phyloP scores from a whole-genome alignment of 2,888 invertebrate species.

The Agrotis puta region DNA sequence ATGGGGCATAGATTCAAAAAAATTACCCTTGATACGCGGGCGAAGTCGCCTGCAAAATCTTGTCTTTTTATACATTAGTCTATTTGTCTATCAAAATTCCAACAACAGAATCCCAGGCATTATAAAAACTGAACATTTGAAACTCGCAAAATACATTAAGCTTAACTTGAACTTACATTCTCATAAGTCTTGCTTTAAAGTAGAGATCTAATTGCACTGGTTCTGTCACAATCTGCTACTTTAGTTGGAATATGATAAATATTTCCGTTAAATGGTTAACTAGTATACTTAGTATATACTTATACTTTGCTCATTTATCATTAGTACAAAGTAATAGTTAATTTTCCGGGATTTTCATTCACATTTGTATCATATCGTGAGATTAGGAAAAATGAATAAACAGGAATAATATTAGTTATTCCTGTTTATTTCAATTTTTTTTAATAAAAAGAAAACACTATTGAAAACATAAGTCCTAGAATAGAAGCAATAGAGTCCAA shows the following conservation, averaged over 20 bases:
- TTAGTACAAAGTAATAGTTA: constrained; percentile 13
- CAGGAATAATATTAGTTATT: too few relatives aligned
- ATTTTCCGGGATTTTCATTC: constrained; percentile 25
- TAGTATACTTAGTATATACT: constrained; percentile 32
- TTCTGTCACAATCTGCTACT: constrained; percentile 10
- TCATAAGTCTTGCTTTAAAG: neutral
- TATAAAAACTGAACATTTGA: neutral
- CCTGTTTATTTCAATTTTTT: too few relatives aligned
- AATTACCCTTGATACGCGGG: too few relatives aligned
- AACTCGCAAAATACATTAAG: neutral
- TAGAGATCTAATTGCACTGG: constrained; percentile 9
- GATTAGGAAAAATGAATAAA: too few relatives aligned
- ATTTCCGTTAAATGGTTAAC: constrained; percentile 43
- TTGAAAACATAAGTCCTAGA: too few relatives aligned
- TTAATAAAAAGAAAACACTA: too few relatives aligned
- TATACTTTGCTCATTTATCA: constrained; percentile 37
- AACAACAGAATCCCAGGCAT: neutral
- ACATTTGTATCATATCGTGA: neutral
- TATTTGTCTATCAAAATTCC: neutral
- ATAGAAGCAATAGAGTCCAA: too few relatives aligned
- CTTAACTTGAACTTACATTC: neutral
- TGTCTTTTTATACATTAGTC: neutral
- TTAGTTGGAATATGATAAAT: constrained; percentile 41
- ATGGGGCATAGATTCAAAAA: too few relatives aligned
- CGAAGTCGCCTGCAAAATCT: neutral